Percentiles rank a stretch among this genome's conserved stretches.
Evolutionary conservation across 1,140 invertebrate genomes (phyloP).

Genomic region (Triops cancriformis): DNA sequence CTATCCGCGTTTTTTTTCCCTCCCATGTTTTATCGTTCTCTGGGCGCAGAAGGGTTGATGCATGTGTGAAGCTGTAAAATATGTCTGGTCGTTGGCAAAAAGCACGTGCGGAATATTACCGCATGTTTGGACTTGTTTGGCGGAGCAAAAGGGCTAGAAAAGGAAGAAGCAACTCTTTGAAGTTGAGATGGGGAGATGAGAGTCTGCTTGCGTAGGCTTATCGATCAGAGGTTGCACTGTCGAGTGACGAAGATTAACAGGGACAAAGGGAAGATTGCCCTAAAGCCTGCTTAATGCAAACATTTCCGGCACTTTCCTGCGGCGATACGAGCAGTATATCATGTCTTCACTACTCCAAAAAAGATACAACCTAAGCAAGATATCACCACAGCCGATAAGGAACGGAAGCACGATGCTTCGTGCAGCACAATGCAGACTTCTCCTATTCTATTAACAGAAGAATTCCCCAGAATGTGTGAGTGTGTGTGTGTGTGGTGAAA

Average conservation of each 20-base stretch:
- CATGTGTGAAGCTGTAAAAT: background rate
- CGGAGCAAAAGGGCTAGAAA: background rate
- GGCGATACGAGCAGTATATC: background rate
- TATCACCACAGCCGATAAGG: background rate
- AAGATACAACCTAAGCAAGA: background rate
- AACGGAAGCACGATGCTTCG: background rate
- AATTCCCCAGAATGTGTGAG: too few species aligned
- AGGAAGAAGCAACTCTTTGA: background rate
- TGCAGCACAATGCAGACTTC: background rate
- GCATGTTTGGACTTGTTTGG: background rate
- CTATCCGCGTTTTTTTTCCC: too few species aligned
- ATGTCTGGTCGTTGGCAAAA: background rate
- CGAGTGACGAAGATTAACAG: conserved; percentile 5
- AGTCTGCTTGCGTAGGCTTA: background rate
- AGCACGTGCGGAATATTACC: background rate
- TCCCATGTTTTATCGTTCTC: background rate
- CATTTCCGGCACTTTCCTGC: background rate
- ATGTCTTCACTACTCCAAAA: background rate
- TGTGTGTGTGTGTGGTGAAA: background rate
- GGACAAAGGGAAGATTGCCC: conserved; percentile 1
- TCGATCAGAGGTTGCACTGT: background rate
- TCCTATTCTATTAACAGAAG: too few species aligned
- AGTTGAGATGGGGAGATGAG: background rate
- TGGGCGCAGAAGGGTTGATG: background rate
- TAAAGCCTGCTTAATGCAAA: background rate